phyloP scores from a whole-genome alignment of 2,888 invertebrate species.

The Neoitamus cyanurus region DNA sequence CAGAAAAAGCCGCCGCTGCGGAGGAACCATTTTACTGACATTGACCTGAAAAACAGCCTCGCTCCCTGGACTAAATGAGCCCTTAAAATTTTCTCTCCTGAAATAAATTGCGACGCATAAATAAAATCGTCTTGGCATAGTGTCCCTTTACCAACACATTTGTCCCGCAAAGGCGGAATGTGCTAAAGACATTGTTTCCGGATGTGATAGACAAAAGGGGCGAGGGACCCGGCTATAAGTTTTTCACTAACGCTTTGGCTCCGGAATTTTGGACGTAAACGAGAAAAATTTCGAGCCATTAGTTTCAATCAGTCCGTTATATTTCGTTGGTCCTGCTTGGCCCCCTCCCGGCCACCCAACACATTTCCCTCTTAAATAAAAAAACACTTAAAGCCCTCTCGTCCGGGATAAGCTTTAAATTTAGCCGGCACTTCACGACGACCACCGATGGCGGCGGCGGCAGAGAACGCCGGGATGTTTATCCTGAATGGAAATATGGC shows the following conservation, averaged over 20 bases:
- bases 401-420: conserved; percentile 33
- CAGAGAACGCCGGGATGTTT: neutral
- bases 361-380: conserved; percentile 1
- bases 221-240: conserved; percentile 28
- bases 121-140: conserved; percentile 45
- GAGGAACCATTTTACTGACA: conserved; percentile 33
- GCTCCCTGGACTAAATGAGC: conserved; percentile 19
- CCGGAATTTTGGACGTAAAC: conserved; percentile 32
- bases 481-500: conserved; percentile 17
- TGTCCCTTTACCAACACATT: conserved; percentile 44
- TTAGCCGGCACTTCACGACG: neutral
- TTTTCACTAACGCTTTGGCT: conserved; percentile 36
- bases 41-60: conserved; percentile 44
- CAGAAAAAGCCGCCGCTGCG: conserved; percentile 2
- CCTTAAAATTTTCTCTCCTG: conserved; percentile 44
- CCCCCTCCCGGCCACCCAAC: neutral
- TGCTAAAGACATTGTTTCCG: conserved; percentile 43
- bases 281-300: conserved; percentile 46
- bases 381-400: neutral
- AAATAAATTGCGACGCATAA: conserved; percentile 42
- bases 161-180: conserved; percentile 31
- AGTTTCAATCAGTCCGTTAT: conserved; percentile 44
- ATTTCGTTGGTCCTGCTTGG: neutral
- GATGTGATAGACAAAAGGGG: conserved; percentile 40
- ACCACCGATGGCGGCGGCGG: neutral